phyloP scores from a whole-genome alignment of 2,113 vertebrate genomes.

The Lynx canadensis region DNA sequence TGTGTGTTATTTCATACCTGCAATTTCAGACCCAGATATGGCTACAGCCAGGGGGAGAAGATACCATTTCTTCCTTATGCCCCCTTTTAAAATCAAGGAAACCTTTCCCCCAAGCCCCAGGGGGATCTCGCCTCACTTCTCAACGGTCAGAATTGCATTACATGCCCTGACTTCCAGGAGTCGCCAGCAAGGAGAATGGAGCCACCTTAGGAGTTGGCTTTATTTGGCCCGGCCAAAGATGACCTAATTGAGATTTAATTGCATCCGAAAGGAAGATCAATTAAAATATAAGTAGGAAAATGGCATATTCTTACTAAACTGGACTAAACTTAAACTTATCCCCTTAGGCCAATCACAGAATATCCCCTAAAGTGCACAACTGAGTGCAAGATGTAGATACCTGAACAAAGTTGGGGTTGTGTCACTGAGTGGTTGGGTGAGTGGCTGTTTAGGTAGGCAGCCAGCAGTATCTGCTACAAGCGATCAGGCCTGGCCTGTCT shows the following conservation, averaged over 20 bases:
- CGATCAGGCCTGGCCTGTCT: neutral
- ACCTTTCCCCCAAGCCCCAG: neutral
- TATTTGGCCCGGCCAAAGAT: conserved; percentile 61
- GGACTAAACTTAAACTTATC: neutral
- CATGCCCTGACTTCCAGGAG: neutral
- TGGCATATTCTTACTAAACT: neutral
- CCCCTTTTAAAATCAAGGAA: neutral
- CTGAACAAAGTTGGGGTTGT: neutral
- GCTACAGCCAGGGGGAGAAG: neutral
- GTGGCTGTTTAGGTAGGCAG: neutral
- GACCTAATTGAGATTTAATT: conserved; percentile 62
- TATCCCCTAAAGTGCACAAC: neutral
- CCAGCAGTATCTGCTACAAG: neutral
- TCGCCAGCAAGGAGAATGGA: neutral
- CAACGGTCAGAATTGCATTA: neutral
- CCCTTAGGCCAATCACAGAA: neutral
- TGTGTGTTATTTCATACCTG: neutral
- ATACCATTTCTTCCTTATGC: neutral
- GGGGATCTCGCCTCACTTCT: neutral
- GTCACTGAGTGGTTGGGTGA: neutral
- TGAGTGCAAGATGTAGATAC: neutral
- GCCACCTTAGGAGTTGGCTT: neutral
- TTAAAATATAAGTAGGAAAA: conserved; percentile 68
- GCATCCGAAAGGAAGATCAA: conserved; percentile 65
- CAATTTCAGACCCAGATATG: neutral